These are phyloP conservation scores for Macheiramphus alcinus DNA, from an alignment of 2,113 vertebrate species.

Conservation along the genomic window DNA sequence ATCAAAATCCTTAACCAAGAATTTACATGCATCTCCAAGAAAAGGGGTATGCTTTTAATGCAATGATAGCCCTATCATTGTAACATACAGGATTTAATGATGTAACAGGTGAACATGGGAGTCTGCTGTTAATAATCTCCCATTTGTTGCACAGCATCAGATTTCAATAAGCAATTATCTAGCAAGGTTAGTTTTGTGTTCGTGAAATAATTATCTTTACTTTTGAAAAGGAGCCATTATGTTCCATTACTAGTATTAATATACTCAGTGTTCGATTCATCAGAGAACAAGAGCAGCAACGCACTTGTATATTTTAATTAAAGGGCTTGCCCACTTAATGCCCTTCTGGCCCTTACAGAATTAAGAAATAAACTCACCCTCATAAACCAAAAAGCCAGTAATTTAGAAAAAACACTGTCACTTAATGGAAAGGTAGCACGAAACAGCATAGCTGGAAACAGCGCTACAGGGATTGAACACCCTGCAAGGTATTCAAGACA, in stretches of 20 bases:
- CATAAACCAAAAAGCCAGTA: not conserved
- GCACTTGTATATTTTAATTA: not conserved
- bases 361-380: not conserved
- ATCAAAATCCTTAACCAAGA: not conserved
- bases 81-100: constrained; percentile 23
- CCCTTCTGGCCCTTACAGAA: not conserved
- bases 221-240: constrained; percentile 20
- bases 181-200: constrained; percentile 16
- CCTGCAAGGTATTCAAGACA: not conserved
- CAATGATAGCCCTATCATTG: not conserved
- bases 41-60: not conserved
- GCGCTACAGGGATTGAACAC: not conserved
- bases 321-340: not conserved
- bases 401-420: not conserved
- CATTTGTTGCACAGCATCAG: constrained; percentile 50
- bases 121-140: constrained; percentile 37
- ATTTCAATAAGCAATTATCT: constrained; percentile 66
- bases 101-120: not conserved
- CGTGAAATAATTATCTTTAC: constrained; percentile 39
- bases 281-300: not conserved
- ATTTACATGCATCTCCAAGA: not conserved
- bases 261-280: not conserved
- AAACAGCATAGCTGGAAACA: not conserved
- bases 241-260: constrained; percentile 33
- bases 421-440: not conserved